Evolutionary conservation across 2,797 vertebrate species (phyloP), one percentile per base, ranked within the genome.

Genomic region (Chelidonichthys spinosus): DNA sequence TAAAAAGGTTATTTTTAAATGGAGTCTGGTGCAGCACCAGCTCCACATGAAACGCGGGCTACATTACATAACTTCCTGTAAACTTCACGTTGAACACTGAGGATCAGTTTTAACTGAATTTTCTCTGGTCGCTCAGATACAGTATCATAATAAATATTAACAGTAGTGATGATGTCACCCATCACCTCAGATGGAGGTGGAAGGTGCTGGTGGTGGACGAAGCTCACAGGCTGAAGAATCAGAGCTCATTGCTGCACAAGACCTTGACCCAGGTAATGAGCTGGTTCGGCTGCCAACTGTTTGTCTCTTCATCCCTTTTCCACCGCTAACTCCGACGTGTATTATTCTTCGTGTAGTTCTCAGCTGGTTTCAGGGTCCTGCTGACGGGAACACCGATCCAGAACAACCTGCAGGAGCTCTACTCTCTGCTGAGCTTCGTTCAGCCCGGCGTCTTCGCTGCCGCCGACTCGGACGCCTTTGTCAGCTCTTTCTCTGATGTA

Each of bases 381-480:
- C 90, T 99, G 78, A 98, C 97, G 0, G 98, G 98, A 46, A 99
- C 97, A 5, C 97, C 97, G 7, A 92, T 99, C 85, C 98, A 99
- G 95, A 99, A 99, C 91, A 97, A 91, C 86, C 95, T 99, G 6
- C 93, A 93, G 77, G 97, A 98, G 69, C 94, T 99, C 59, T 97
- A 97, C 89, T 95, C 97, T 7, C 94, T 99, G 70, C 95, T 99
- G 73, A 94, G 85, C 86, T 96, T 97, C 85, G 94, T 97, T 85
- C 96, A 98, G 83, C 96, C 97, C 69, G 90, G 80, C 36, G 37
- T 95, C 76, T 99, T 98, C 74, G 82, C 94, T 5, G 74, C 81
- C 32, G 91, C 95, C 0, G 81, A 94, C 32, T 67, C 72, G 0
- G 95, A 95, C 35, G 84, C 88, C 62, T 99, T 99, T 74, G 87